These are phyloP conservation scores for Drosophila paranaensis DNA, from an alignment of 2,888 invertebrate species.

Conservation along the genomic window DNA sequence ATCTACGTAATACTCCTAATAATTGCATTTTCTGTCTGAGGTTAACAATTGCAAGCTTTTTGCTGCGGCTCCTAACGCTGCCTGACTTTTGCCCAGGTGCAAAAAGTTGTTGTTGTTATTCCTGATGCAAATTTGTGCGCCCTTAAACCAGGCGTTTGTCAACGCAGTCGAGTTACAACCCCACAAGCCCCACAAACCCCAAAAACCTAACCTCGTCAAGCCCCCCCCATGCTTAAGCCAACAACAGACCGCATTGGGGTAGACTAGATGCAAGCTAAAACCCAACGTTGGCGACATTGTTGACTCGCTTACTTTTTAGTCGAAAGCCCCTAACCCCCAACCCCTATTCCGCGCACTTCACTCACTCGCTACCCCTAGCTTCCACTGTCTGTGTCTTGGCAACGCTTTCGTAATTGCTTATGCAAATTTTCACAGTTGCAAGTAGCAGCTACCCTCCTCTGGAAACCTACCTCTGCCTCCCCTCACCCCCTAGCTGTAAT, in stretches of 20 bases:
- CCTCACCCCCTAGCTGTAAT: not conserved
- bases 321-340: not conserved
- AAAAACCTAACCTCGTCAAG: not conserved
- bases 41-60: constrained; percentile 8
- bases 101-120: constrained; percentile 11
- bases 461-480: too few species aligned
- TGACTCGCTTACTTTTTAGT: constrained; percentile 24
- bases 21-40: constrained; percentile 21
- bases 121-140: constrained; percentile 52
- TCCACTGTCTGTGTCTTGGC: constrained; percentile 21
- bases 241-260: constrained; percentile 17
- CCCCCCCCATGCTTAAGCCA: constrained; percentile 5
- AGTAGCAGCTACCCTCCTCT: constrained; percentile 20
- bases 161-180: constrained; percentile 12
- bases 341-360: not conserved
- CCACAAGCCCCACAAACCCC: not conserved
- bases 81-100: constrained; percentile 14
- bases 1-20: constrained; percentile 1
- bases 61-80: not conserved
- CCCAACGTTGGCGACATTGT: constrained; percentile 32
- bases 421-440: constrained; percentile 73
- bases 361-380: not conserved
- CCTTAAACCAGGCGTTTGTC: constrained; percentile 19
- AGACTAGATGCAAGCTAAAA: constrained; percentile 17
- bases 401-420: constrained; percentile 73